Conservation (phyloP, 2,113 vertebrate species). For the Nothocercus julius region DNA sequence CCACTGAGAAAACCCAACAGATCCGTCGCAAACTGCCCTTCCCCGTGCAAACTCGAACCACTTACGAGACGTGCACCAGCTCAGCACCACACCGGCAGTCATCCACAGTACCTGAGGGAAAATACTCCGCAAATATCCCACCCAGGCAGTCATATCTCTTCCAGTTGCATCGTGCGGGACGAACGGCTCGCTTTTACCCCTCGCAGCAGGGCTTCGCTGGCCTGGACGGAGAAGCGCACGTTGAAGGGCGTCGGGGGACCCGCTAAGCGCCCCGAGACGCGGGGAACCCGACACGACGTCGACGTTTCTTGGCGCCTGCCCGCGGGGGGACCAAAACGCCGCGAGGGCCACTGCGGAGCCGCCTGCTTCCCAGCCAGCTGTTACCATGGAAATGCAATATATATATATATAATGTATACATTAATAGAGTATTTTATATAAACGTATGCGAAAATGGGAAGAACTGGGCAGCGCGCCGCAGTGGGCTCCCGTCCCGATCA, state of each 20-base stretch:
- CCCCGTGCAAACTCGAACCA: rapidly evolving
- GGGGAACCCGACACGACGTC: rapidly evolving
- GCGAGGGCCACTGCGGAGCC: neutral
- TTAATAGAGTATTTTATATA: neutral
- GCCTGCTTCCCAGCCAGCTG: neutral
- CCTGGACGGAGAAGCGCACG: neutral
- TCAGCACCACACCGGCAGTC: neutral
- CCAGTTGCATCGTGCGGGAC: conserved; percentile 7
- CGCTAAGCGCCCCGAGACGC: too few relatives aligned
- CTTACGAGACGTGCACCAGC: rapidly evolving
- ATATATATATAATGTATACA: neutral
- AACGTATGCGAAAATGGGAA: neutral
- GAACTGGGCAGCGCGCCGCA: neutral
- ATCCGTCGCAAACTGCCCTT: rapidly evolving
- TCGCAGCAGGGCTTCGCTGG: neutral
- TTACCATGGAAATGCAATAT: conserved; percentile 8
- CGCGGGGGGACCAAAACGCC: neutral
- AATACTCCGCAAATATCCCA: conserved; percentile 3
- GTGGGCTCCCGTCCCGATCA: neutral
- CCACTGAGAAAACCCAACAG: neutral
- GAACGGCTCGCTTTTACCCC: neutral
- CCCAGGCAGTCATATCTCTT: conserved; percentile 58
- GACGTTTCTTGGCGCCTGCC: neutral
- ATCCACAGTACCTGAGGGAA: conserved; percentile 18
- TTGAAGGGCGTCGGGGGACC: neutral